A percentile compares a stretch with the other conserved stretches of the same genome.
Evolutionary conservation across 2,113 vertebrate species (phyloP).

Genomic region (Mastomys coucha): DNA sequence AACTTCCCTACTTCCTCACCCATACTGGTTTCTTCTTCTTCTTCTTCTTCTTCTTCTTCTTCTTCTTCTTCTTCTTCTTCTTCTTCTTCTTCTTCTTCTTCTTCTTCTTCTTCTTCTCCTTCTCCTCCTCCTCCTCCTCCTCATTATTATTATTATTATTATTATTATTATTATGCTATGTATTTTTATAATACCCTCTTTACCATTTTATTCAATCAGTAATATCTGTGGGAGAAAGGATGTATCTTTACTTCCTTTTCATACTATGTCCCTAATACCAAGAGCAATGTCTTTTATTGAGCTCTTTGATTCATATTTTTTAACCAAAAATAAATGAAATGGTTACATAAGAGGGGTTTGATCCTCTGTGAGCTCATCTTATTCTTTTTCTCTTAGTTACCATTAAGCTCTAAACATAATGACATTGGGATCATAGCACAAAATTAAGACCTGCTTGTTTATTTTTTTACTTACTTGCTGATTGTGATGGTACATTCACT

Average conservation of each 20-base stretch:
- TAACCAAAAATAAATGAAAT: not conserved
- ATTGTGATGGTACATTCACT: not conserved
- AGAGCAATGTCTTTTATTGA: not conserved
- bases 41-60: too few species aligned
- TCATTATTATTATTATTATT: not conserved
- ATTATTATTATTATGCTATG: not conserved
- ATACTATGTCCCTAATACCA: not conserved
- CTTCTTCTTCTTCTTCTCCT: too few species aligned
- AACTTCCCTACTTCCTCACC: not conserved
- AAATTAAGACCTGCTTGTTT: not conserved
- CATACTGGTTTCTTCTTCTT: not conserved
- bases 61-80: too few species aligned
- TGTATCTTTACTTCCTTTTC: not conserved
- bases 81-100: too few species aligned
- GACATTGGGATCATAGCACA: not conserved
- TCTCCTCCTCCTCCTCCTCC: not conserved
- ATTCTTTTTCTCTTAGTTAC: not conserved
- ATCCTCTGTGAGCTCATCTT: not conserved
- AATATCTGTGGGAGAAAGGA: not conserved
- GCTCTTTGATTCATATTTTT: not conserved
- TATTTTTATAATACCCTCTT: constrained; percentile 16
- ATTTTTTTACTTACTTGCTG: not conserved
- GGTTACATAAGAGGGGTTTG: not conserved
- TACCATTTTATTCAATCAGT: not conserved
- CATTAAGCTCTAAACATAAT: not conserved